A percentile compares a stretch with the other conserved stretches of the same genome.
Evolutionary conservation across 2,113 vertebrate species (phyloP).

Genomic region (Elachura formosa): DNA sequence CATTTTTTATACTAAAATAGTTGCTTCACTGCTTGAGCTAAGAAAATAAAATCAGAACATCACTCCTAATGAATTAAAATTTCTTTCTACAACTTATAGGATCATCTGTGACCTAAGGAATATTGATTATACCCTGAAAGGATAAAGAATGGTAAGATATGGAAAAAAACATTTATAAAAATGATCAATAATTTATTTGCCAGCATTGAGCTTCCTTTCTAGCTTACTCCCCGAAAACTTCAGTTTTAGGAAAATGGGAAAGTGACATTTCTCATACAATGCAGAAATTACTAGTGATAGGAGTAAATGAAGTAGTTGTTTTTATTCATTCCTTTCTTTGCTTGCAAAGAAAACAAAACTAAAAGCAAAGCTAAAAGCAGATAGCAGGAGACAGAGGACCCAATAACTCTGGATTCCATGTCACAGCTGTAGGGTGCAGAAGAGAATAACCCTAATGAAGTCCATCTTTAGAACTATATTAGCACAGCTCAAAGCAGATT

Average conservation of each 20-base stretch:
- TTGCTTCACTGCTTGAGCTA: not conserved
- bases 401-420: not conserved
- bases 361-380: not conserved
- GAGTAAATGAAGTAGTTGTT: not conserved
- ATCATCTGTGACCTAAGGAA: not conserved
- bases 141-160: not conserved
- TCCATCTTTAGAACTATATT: not conserved
- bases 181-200: not conserved
- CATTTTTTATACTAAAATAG: not conserved
- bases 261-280: not conserved
- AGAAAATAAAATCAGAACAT: not conserved
- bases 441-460: not conserved
- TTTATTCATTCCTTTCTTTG: not conserved
- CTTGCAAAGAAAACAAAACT: not conserved
- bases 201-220: not conserved
- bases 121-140: not conserved
- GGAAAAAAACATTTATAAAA: not conserved
- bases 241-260: not conserved
- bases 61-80: not conserved
- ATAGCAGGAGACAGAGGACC: not conserved
- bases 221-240: not conserved
- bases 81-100: not conserved
- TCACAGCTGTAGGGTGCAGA: not conserved
- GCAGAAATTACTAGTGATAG: not conserved
- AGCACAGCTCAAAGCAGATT: not conserved